These are phyloP conservation scores for Erythrolamprus reginae DNA, from an alignment of 2,113 vertebrate species.

Conservation along the genomic window DNA sequence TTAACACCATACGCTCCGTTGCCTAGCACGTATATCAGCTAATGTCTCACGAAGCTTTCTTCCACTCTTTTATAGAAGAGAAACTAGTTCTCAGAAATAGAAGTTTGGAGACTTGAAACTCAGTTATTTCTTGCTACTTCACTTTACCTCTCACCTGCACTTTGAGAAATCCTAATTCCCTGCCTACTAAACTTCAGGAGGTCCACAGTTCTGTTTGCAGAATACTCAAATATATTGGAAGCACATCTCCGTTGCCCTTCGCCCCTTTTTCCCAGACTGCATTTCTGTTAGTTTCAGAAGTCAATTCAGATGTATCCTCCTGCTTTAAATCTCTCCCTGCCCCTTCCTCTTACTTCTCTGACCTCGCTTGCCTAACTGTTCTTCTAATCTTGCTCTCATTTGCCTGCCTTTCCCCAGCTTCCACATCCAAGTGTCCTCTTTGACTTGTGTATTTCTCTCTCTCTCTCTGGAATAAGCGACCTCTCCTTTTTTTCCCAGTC, in stretches of 20 bases:
- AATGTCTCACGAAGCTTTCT: not conserved
- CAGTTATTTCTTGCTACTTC: not conserved
- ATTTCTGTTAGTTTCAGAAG: constrained; percentile 11
- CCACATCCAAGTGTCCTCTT: not conserved
- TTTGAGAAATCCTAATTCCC: constrained; percentile 3
- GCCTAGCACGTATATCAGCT: not conserved
- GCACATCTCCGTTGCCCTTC: not conserved
- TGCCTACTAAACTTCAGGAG: constrained; percentile 3
- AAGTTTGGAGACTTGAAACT: not conserved
- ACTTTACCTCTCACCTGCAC: not conserved
- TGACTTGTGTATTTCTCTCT: not conserved
- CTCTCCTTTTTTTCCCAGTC: not conserved
- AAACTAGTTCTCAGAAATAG: not conserved
- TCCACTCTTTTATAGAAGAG: not conserved
- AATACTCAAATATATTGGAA: not conserved
- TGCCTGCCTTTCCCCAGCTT: not conserved
- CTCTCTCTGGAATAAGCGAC: not conserved
- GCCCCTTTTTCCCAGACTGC: not conserved
- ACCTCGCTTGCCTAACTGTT: not conserved
- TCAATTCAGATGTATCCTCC: constrained; percentile 24
- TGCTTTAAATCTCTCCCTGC: constrained; percentile 15
- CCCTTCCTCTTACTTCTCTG: not conserved
- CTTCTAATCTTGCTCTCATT: not conserved
- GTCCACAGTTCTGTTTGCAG: constrained; percentile 1
- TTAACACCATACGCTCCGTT: not conserved